Conservation (phyloP, 1,140 invertebrate genomes). For the Helicoverpa zea region DNA sequence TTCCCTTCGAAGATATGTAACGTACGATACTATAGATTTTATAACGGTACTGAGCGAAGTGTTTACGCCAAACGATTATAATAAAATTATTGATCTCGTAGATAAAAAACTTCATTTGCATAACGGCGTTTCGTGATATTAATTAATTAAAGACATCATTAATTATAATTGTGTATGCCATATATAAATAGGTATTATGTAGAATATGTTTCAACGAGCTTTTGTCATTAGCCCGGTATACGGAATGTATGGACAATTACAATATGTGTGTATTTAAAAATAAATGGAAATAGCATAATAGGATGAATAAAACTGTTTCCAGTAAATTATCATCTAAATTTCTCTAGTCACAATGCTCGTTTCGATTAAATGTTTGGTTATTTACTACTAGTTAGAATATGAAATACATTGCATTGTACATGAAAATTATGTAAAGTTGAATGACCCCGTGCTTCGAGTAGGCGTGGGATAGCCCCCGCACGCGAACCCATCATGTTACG, state of each 20-base stretch:
- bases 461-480: conserved; percentile 41
- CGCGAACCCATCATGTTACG: conserved; percentile 16
- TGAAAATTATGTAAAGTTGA: conserved; percentile 47
- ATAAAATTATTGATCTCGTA: conserved; percentile 57
- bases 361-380: conserved; percentile 52
- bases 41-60: conserved; percentile 42
- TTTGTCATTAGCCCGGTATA: conserved; percentile 83
- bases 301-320: conserved; percentile 57
- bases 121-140: conserved; percentile 74
- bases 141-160: conserved; percentile 71
- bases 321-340: conserved; percentile 54
- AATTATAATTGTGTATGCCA: conserved; percentile 67
- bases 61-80: conserved; percentile 39
- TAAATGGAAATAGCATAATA: conserved; percentile 68
- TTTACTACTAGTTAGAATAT: conserved; percentile 40
- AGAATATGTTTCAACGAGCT: conserved; percentile 81
- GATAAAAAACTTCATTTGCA: conserved; percentile 60
- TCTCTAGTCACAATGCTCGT: conserved; percentile 67
- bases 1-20: conserved; percentile 16
- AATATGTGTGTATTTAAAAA: conserved; percentile 69
- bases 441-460: conserved; percentile 48
- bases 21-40: conserved; percentile 14
- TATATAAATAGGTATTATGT: conserved; percentile 68
- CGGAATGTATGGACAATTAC: conserved; percentile 64
- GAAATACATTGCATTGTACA: conserved; percentile 57